Conservation (phyloP, 2,113 vertebrate species). For the Lathamus discolor region DNA sequence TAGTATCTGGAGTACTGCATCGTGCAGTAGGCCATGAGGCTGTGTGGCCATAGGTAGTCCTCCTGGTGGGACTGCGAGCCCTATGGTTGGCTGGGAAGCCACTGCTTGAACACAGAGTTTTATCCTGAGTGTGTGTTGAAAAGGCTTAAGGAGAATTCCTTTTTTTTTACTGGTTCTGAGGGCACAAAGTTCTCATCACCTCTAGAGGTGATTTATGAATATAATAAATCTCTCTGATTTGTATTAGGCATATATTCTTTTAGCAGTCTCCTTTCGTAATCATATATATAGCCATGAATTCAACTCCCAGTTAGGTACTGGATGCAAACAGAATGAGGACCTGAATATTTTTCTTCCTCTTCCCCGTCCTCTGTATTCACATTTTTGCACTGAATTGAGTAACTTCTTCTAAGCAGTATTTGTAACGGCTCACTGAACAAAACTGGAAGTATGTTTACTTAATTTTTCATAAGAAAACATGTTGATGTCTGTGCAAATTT, state of each 20-base stretch:
- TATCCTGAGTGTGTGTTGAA: background rate
- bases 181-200: background rate
- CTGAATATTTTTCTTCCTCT: background rate
- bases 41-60: fast-evolving
- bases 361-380: background rate
- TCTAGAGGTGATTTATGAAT: background rate
- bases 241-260: background rate
- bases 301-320: background rate
- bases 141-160: background rate
- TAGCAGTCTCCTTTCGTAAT: background rate
- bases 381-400: background rate
- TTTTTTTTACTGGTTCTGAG: background rate
- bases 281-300: background rate
- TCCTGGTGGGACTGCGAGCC: background rate
- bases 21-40: fast-evolving
- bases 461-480: background rate
- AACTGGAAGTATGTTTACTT: background rate
- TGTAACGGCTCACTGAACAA: background rate
- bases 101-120: background rate
- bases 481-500: background rate
- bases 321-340: background rate
- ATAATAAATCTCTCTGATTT: background rate
- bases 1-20: background rate
- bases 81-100: fast-evolving
- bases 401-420: background rate